Base-by-base conservation (phyloP, 2,888 invertebrate species). In the Athalia rosae region DNA sequence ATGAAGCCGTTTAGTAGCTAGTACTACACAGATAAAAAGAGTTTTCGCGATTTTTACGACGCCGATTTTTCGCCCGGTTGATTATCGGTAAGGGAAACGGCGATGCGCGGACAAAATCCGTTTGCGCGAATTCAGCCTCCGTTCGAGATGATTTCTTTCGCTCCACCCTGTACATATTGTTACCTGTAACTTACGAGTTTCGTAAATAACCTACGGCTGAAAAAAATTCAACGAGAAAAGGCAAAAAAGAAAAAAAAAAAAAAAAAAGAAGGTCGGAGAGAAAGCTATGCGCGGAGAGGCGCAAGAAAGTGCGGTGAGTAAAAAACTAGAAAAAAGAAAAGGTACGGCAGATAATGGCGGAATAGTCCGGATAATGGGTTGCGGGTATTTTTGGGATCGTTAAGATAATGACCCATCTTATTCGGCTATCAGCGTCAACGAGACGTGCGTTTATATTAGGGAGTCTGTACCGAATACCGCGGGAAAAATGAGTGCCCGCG, bases 311-410 rank as follows among this genome's bases (percentile, higher is more conserved):
- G 76, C 67, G 11, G 58, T 56, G 59, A 48, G 59, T 11, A 15
- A 28, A 15, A 5, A 47, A 28, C n/a, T 3, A 43, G 13, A 47
- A 67, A 66, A 50, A 66, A 28, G 64, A 63, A 43, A 56, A 9
- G 64, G 47, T 11, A 8, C 28, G n/a, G 50, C 45, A 58, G 11
- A 47, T 48, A 50, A 45, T 7, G 13, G 45, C 13, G 58, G 45
- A 45, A 8, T 56, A 58, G 58, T 56, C 13, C 61, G 61, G 61
- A 61, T 74, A 74, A 77, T 77, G 77, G 74, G 77, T 71, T 62
- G 63, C 13, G 73, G 47, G 73, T 77, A 77, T 77, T 77, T 77
- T 77, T 63, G 74, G 74, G 11, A 45, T 77, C 77, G 77, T 77
- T 74, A 77, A 50, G 73, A 71, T 77, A 77, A 77, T 74, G 63